Evolutionary conservation across 2,797 vertebrate genomes (phyloP), one percentile per base, ranked within the genome.

Genomic region (Microctenopoma lineatum): DNA sequence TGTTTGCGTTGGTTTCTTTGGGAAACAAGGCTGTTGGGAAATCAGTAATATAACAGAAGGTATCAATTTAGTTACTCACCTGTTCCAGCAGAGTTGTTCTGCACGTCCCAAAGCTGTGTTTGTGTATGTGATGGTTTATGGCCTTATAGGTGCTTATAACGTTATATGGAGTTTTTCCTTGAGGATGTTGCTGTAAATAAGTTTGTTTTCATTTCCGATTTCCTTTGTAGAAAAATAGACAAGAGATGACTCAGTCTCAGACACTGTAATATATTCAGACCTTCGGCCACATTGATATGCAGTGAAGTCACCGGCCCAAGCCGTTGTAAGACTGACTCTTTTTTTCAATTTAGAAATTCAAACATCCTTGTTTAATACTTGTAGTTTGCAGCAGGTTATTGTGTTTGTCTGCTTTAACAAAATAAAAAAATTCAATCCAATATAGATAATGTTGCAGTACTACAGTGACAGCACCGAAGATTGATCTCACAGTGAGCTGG

Each of bases 241-340:
- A 59, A 72, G 57, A 70, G 73, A 76, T 85, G 76, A 75, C 61
- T 85, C 75, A 70, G 74, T 77, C 66, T 64, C 62, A 69, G 63
- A 80, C 69, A 66, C 3, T 79, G 32, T 70, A 77, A 84, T 83
- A 57, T 74, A 78, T 81, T 80, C 73, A 84, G 66, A 63, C 77
- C 74, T 68, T 80, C 52, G 69, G 78, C 62, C 73, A 70, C 59
- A 73, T 70, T 84, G 65, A 81, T 79, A 75, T 85, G 59, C 84
- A 64, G 58, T 38, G 38, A 59, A 80, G 66, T 73, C n/a, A 55
- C 63, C 75, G 56, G 59, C 70, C 80, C 77, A 68, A 79, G 57
- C 57, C 73, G 66, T 70, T 77, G 52, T 73, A 79, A 59, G 66
- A 14, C 39, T 34, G 32, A 34, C 10, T 39, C 1, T 76, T 62